phyloP scores from a whole-genome alignment of 2,113 vertebrate genomes.

The Phalacrocorax brasilianus region DNA sequence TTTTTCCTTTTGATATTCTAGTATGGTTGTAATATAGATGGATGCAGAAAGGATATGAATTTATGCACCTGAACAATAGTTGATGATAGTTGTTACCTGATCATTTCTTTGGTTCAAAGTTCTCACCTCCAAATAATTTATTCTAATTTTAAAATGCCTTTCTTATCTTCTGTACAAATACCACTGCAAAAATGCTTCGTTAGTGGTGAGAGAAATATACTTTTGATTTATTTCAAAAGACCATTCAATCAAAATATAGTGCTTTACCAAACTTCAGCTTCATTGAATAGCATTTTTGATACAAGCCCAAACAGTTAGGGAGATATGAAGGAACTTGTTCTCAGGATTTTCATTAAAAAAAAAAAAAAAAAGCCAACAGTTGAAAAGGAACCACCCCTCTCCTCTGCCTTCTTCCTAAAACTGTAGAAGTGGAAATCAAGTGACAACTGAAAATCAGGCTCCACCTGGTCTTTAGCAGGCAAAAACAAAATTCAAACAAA shows the following conservation, averaged over 20 bases:
- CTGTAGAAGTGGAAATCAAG: not conserved
- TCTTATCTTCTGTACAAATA: not conserved
- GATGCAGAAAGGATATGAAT: not conserved
- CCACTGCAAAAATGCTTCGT: not conserved
- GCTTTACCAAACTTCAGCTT: not conserved
- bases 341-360: not conserved
- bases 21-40: not conserved
- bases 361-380: not conserved
- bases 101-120: not conserved
- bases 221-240: not conserved
- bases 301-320: not conserved
- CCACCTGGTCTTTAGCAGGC: not conserved
- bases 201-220: not conserved
- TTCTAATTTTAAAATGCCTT: not conserved
- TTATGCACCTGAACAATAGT: not conserved
- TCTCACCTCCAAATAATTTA: not conserved
- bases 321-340: not conserved
- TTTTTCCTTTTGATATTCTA: not conserved
- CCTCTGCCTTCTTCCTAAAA: not conserved
- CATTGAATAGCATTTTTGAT: not conserved
- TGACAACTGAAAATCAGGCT: not conserved
- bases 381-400: fast-evolving
- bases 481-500: not conserved
- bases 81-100: not conserved
- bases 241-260: not conserved